Evolutionary conservation across 1,140 invertebrate species (phyloP).

Genomic region (Phthorimaea operculella): DNA sequence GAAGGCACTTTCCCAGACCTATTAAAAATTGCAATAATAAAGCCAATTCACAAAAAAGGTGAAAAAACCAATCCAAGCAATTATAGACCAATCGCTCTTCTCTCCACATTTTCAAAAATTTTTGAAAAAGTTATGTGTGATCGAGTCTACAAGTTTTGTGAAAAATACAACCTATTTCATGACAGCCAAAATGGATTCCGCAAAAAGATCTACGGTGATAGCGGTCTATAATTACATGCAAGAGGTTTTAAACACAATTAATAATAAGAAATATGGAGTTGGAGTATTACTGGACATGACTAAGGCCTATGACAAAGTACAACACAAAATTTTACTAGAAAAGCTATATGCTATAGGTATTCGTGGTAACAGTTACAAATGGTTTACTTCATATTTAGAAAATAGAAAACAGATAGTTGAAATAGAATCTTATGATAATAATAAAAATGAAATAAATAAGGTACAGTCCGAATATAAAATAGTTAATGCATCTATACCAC

Average conservation of each 20-base stretch:
- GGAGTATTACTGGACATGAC: slow-evolving; percentile 6
- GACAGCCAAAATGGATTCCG: neutral
- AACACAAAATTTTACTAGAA: neutral
- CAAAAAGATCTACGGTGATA: neutral
- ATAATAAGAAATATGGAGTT: slow-evolving; percentile 1
- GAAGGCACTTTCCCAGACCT: neutral
- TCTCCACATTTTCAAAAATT: neutral
- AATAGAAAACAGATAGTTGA: neutral
- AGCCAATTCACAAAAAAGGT: neutral
- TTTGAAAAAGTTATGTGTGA: neutral
- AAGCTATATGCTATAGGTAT: neutral
- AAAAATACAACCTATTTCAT: neutral
- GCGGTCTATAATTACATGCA: neutral
- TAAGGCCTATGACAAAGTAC: neutral
- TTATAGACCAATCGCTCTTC: neutral
- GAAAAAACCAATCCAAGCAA: neutral
- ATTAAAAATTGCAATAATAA: neutral
- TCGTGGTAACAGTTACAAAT: neutral
- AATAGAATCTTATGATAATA: neutral
- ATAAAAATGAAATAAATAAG: neutral
- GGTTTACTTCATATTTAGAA: neutral
- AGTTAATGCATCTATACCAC: neutral
- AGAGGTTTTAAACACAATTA: slow-evolving; percentile 2
- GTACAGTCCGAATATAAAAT: neutral
- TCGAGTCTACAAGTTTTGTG: neutral